These are phyloP conservation scores for Pseudococcus jackbeardsleyi DNA, from an alignment of 2,888 invertebrate genomes.

Conservation along the genomic window DNA sequence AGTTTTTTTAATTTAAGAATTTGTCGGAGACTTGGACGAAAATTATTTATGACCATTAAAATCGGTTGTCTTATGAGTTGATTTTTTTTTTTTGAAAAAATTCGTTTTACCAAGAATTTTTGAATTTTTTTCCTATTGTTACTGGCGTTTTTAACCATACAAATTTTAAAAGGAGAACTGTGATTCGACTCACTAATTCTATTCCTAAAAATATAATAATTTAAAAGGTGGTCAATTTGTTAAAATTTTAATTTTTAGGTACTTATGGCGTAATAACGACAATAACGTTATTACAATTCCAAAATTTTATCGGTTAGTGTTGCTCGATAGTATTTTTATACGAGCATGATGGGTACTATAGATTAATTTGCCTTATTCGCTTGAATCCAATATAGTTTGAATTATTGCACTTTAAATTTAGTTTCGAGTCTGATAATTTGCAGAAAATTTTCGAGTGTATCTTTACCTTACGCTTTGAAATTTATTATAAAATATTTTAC, in stretches of 20 bases:
- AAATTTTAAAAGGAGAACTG: neutral
- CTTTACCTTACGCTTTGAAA: slow-evolving; percentile 44
- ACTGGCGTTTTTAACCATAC: neutral
- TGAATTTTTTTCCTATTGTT: neutral
- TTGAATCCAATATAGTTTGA: slow-evolving; percentile 1
- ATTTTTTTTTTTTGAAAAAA: neutral
- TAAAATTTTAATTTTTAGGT: neutral
- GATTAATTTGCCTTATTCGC: neutral
- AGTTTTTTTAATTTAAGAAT: slow-evolving; percentile 43
- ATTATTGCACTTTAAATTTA: slow-evolving; percentile 30
- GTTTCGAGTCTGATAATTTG: neutral
- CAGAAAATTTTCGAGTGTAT: neutral
- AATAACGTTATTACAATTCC: neutral
- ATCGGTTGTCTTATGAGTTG: neutral
- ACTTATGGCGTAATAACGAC: neutral
- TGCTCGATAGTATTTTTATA: neutral
- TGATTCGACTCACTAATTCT: neutral
- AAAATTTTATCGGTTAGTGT: neutral
- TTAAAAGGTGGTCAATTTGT: slow-evolving; percentile 20
- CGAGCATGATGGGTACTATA: neutral
- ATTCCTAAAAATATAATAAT: neutral
- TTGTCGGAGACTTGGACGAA: slow-evolving; percentile 41
- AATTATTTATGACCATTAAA: slow-evolving; percentile 22
- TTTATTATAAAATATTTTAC: slow-evolving; percentile 31
- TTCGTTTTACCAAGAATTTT: neutral